Base-by-base conservation (phyloP, 2,113 vertebrate species). In the Notothenia coriiceps region DNA sequence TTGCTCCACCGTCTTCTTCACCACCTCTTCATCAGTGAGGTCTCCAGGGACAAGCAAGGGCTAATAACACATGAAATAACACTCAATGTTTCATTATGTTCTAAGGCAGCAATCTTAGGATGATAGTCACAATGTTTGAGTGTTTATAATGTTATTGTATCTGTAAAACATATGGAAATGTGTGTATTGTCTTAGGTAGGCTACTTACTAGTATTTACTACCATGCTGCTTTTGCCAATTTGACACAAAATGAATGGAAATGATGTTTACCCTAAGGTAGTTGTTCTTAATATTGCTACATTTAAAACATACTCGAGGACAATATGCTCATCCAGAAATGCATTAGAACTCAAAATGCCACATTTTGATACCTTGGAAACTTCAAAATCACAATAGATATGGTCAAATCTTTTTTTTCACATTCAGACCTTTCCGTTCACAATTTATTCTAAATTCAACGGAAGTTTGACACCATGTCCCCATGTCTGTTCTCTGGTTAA, bases 11-110 rank as follows among this genome's bases (percentile, higher is more conserved):
- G 92, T 91, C 68, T 60, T 93, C 88, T 77, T 94, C 51, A 96
- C 93, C 0, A 80, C 83, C n/a, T 93, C 92, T 80, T 96, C 95
- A 62, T 96, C 92, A 0, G 93, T 95, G 74, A 96, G 89, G 75
- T 96, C 95, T 81, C 95, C 96, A 2, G 94, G 92, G 22, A 96
- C 90, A 1, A 96, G 91, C 33, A 96, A 22, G 0, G 95, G 94
- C 96, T 96, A 65, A 52, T 3, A 20, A 74, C 47, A 71, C 13
- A 63, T 4, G 7, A 40, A 40, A 40, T 29, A 29, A 50, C 10
- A 40, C 1, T 29, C 20, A 4, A 3, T 1, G 22, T 47, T 20
- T 43, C 0, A 18, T 8, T 25, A 56, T 64, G 10, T 40, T 29
- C 35, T 43, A 55, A 54, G 59, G 18, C 11, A 40, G 35, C 7